Conservation (phyloP, 2,113 vertebrate genomes). For the Lophotis ruficrista region DNA sequence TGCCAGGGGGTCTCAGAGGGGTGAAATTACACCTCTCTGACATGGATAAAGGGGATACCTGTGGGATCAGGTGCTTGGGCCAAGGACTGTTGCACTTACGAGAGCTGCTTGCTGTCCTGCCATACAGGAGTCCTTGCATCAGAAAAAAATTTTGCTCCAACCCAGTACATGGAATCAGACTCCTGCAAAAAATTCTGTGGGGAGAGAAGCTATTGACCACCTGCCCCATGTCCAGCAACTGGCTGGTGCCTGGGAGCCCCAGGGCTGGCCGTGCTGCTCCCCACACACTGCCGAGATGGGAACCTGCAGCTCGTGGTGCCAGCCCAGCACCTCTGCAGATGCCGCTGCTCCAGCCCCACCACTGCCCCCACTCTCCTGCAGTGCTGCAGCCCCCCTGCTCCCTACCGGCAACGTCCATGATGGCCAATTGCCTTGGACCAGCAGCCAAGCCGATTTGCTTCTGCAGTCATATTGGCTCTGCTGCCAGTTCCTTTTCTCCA, state of each 20-base stretch:
- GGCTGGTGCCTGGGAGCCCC: background rate
- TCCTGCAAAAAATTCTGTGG: accelerated
- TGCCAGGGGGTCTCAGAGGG: background rate
- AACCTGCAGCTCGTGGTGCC: background rate
- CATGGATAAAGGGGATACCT: background rate
- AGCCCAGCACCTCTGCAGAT: background rate
- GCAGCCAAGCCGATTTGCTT: background rate
- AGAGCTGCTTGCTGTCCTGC: accelerated
- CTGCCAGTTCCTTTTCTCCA: background rate
- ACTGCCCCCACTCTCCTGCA: too few species aligned
- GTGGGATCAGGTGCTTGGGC: background rate
- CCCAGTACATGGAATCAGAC: accelerated
- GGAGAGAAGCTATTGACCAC: background rate
- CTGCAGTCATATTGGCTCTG: background rate
- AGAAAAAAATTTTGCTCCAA: accelerated
- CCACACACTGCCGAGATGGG: accelerated
- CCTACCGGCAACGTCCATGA: background rate
- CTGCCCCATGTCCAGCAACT: background rate
- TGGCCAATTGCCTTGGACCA: background rate
- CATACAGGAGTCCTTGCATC: accelerated
- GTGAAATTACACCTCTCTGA: background rate
- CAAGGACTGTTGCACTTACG: background rate
- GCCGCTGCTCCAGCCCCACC: background rate
- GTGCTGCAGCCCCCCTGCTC: background rate
- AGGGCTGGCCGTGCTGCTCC: background rate